Evolutionary conservation across 2,113 vertebrate genomes (phyloP).

Genomic region (Motacilla alba): DNA sequence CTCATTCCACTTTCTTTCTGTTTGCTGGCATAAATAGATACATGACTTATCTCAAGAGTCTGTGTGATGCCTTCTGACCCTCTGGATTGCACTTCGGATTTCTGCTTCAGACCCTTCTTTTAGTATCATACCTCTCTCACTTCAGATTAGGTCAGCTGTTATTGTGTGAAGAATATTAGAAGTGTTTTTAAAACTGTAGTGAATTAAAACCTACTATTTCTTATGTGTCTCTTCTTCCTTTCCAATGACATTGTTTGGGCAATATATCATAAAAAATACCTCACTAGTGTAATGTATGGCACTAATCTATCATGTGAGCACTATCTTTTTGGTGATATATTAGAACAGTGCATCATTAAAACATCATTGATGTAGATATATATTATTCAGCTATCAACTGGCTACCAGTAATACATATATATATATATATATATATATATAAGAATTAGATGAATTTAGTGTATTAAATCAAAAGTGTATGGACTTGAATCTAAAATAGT

Average conservation of each 20-base stretch:
- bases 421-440: background rate
- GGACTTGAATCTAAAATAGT: slow-evolving; percentile 40
- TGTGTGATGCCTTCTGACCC: background rate
- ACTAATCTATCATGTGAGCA: slow-evolving; percentile 19
- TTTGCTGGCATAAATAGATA: background rate
- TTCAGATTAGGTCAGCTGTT: background rate
- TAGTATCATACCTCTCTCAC: background rate
- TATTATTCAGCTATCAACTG: background rate
- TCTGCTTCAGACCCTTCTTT: background rate
- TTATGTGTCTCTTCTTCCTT: slow-evolving; percentile 8
- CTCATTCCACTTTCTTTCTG: background rate
- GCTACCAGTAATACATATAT: background rate
- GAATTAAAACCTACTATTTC: background rate
- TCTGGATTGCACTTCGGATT: background rate
- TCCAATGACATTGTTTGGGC: slow-evolving; percentile 2
- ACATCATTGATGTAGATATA: slow-evolving; percentile 4
- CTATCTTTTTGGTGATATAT: slow-evolving; percentile 41
- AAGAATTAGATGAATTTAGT: background rate
- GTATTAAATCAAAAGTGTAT: slow-evolving; percentile 17
- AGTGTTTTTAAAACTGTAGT: slow-evolving; percentile 2
- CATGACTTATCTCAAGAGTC: background rate
- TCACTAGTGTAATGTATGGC: slow-evolving; percentile 5
- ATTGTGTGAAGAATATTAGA: background rate
- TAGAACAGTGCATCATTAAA: slow-evolving; percentile 52
- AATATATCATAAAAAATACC: slow-evolving; percentile 6